These are phyloP conservation scores for Sphaeramia orbicularis DNA, from an alignment of 2,797 vertebrate genomes.

Conservation along the genomic window DNA sequence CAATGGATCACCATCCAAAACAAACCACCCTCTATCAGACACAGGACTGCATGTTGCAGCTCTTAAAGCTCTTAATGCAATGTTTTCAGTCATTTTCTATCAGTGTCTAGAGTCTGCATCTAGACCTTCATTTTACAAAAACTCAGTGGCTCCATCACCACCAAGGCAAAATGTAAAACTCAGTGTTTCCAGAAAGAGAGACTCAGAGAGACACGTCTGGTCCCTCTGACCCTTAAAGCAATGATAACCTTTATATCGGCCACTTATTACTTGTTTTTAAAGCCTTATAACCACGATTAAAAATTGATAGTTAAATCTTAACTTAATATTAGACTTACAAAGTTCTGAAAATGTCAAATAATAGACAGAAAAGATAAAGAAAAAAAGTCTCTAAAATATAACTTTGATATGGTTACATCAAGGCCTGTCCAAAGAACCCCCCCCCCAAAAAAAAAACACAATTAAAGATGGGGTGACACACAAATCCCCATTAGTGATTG, in stretches of 20 bases:
- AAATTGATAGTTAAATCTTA: slow-evolving; percentile 84
- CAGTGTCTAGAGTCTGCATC: slow-evolving; percentile 71
- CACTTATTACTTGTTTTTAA: slow-evolving; percentile 89
- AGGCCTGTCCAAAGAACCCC: slow-evolving; percentile 91
- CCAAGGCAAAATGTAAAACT: slow-evolving; percentile 73
- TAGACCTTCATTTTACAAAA: slow-evolving; percentile 69
- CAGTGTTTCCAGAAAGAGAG: slow-evolving; percentile 85
- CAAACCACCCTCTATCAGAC: slow-evolving; percentile 41
- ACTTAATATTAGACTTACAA: slow-evolving; percentile 81
- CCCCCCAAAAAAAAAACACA: slow-evolving; percentile 32
- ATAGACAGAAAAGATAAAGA: slow-evolving; percentile 86
- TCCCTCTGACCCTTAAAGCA: slow-evolving; percentile 84
- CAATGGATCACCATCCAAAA: slow-evolving; percentile 56
- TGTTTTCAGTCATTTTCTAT: slow-evolving; percentile 71
- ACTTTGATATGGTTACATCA: slow-evolving; percentile 92
- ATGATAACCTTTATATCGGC: slow-evolving; percentile 84
- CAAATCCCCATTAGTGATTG: slow-evolving; percentile 88
- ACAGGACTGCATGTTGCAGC: slow-evolving; percentile 67
- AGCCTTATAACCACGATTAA: slow-evolving; percentile 89
- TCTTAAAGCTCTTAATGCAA: slow-evolving; percentile 81
- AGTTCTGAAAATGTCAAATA: slow-evolving; percentile 91
- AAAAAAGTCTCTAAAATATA: slow-evolving; percentile 80
- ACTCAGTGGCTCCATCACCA: slow-evolving; percentile 53
- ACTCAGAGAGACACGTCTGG: slow-evolving; percentile 64
- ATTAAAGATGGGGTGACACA: slow-evolving; percentile 77